A percentile compares a stretch with the other conserved stretches of the same genome.
phyloP scores from a whole-genome alignment of 1,140 invertebrate genomes.

The Lepidurus couesii region DNA sequence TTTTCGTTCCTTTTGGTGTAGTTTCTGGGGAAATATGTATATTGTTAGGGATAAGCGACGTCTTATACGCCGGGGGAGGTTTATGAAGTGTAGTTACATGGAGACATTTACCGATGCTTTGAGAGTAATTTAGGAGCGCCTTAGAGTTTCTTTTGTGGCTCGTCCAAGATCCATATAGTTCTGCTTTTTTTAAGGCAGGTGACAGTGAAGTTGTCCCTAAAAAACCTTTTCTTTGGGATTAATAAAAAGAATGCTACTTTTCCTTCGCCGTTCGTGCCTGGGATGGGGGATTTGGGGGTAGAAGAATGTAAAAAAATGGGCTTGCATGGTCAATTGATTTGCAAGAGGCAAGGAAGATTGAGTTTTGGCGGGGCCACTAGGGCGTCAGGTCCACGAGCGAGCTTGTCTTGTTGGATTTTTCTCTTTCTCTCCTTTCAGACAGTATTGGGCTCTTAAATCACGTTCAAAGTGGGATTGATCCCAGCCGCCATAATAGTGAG shows the following conservation, averaged over 20 bases:
- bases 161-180: neutral
- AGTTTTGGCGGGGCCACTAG: neutral
- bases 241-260: neutral
- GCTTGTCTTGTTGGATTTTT: neutral
- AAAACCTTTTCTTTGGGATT: neutral
- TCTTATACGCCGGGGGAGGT: neutral
- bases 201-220: neutral
- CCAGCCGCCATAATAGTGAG: neutral
- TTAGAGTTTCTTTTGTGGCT: slow-evolving; percentile 18
- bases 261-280: neutral
- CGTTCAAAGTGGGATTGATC: slow-evolving; percentile 12
- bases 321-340: slow-evolving; percentile 13
- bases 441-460: slow-evolving; percentile 7
- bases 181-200: neutral
- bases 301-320: neutral
- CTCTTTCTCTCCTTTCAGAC: neutral
- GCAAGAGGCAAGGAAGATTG: slow-evolving; percentile 2
- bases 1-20: neutral
- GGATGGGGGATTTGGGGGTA: neutral
- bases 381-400: neutral
- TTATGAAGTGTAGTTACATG: neutral
- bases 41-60: neutral
- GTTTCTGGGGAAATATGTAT: neutral
- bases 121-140: neutral
- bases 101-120: slow-evolving; percentile 9